phyloP scores from a whole-genome alignment of 1,140 invertebrate species.

The Halictus rubicundus region DNA sequence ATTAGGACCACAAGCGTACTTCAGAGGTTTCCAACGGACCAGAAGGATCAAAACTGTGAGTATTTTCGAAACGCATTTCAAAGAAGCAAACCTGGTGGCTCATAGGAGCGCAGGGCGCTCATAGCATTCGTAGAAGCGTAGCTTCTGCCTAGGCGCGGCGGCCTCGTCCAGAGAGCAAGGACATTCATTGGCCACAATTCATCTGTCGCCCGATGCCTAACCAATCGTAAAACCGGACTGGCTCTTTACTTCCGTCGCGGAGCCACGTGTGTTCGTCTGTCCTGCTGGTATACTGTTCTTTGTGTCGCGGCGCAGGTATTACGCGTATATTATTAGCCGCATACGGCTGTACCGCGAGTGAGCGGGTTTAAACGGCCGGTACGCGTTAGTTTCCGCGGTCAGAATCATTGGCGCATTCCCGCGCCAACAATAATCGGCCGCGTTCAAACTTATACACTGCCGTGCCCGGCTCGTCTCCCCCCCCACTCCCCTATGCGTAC shows the following conservation, averaged over 20 bases:
- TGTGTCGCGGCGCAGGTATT: constrained; percentile 37
- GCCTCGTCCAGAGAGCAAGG: constrained; percentile 61
- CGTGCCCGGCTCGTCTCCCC: not conserved
- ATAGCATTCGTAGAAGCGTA: constrained; percentile 38
- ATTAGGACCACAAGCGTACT: too few relatives aligned
- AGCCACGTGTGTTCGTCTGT: constrained; percentile 26
- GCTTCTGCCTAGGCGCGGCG: constrained; percentile 35
- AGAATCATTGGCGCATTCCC: constrained; percentile 50
- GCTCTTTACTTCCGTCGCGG: constrained; percentile 51
- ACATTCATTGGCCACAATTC: constrained; percentile 62
- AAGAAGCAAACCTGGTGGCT: not conserved
- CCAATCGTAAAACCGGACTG: constrained; percentile 53
- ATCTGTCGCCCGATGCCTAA: constrained; percentile 42
- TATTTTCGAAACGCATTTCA: too few relatives aligned
- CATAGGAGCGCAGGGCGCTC: constrained; percentile 8
- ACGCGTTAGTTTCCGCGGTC: constrained; percentile 48
- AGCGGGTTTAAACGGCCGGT: constrained; percentile 35
- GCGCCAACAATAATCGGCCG: constrained; percentile 31
- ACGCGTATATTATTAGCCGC: constrained; percentile 12
- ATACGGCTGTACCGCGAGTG: constrained; percentile 18
- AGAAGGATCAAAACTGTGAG: too few relatives aligned
- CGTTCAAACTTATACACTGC: constrained; percentile 35
- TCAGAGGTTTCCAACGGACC: too few relatives aligned
- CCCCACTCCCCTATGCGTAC: too few relatives aligned
- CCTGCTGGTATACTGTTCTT: constrained; percentile 6